Conservation (phyloP, 2,888 invertebrate genomes). For the Ganaspis brasiliensis region DNA sequence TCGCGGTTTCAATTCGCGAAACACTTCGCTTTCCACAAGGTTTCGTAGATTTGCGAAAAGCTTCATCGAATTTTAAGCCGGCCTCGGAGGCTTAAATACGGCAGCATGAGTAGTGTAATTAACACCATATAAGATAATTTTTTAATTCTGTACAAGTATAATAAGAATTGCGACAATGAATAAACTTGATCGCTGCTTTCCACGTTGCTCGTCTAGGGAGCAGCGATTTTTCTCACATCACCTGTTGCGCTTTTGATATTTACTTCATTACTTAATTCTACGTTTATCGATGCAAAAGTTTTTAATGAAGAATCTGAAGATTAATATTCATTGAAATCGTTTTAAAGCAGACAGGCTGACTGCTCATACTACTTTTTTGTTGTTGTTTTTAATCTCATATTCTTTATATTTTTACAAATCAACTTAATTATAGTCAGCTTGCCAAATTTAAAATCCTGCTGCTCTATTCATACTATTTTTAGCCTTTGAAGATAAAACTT, state of each 20-base stretch:
- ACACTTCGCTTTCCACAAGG: background rate
- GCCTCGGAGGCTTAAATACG: conserved; percentile 37
- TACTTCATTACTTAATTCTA: conserved; percentile 31
- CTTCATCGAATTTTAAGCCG: conserved; percentile 40
- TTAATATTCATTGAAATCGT: conserved; percentile 6
- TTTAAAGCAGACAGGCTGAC: background rate
- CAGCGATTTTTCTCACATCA: conserved; percentile 41
- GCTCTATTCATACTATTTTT: too few species aligned
- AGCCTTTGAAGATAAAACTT: too few species aligned
- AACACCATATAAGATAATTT: conserved; percentile 59
- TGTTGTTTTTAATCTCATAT: too few species aligned
- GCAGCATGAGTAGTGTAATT: conserved; percentile 62
- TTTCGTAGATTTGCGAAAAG: background rate
- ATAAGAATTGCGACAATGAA: conserved; percentile 49
- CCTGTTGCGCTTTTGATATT: conserved; percentile 44
- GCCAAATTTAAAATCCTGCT: too few species aligned
- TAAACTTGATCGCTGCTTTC: conserved; percentile 10
- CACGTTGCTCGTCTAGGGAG: conserved; percentile 14
- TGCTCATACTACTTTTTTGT: too few species aligned
- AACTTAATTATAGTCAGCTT: too few species aligned
- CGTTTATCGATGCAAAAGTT: conserved; percentile 27
- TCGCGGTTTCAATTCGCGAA: conserved; percentile 26
- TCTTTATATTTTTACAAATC: too few species aligned
- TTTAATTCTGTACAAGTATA: conserved; percentile 57
- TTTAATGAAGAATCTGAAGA: conserved; percentile 14